phyloP scores from a whole-genome alignment of 2,797 vertebrate species.

The Myiotriccus ornatus region DNA sequence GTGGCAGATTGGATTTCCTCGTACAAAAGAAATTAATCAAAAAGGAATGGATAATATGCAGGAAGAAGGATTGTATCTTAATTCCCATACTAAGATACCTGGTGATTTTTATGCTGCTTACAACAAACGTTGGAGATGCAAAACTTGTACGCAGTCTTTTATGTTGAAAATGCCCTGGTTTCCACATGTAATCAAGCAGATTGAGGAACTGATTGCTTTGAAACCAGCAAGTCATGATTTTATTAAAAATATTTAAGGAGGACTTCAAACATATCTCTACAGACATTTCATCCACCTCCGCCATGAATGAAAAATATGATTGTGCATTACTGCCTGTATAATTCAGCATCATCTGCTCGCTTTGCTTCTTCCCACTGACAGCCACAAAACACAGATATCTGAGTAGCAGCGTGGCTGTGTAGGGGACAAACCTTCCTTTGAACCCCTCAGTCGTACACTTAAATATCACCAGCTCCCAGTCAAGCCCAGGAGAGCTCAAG shows the following conservation, averaged over 20 bases:
- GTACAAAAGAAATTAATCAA: conserved; percentile 20
- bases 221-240: conserved; percentile 5
- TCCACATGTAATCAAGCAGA: background rate
- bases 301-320: conserved; percentile 16
- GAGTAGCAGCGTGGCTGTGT: background rate
- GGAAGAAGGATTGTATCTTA: conserved; percentile 9
- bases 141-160: background rate
- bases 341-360: background rate
- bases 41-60: background rate
- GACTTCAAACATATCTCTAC: background rate
- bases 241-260: conserved; percentile 25
- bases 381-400: background rate
- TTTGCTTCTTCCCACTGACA: conserved; percentile 5
- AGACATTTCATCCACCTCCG: background rate
- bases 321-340: background rate
- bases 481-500: background rate
- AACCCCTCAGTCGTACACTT: background rate
- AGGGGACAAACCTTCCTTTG: background rate
- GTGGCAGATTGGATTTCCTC: background rate
- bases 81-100: background rate
- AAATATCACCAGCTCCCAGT: background rate
- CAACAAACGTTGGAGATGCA: background rate
- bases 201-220: background rate
- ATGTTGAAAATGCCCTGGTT: background rate
- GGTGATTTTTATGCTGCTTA: background rate